phyloP scores from a whole-genome alignment of 2,113 vertebrate species.

The Vimba vimba region DNA sequence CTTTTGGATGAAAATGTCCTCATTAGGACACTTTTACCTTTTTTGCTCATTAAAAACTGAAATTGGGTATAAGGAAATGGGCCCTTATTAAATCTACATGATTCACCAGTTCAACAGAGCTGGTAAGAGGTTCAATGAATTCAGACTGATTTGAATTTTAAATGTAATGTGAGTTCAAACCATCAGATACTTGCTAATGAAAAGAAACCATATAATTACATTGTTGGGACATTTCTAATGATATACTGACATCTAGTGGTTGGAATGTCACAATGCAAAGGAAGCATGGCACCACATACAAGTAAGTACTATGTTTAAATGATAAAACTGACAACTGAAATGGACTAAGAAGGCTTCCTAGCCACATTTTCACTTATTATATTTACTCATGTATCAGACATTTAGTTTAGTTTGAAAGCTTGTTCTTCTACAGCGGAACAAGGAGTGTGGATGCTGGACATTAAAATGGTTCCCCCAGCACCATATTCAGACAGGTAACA shows the following conservation, averaged over 20 bases:
- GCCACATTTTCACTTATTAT: not conserved
- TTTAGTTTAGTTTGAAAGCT: not conserved
- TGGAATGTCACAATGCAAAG: not conserved
- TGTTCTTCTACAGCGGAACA: not conserved
- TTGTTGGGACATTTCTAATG: not conserved
- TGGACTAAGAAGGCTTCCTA: not conserved
- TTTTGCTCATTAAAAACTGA: conserved; percentile 54
- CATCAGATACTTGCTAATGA: conserved; percentile 46
- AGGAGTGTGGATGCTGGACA: not conserved
- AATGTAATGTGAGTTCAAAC: conserved; percentile 51
- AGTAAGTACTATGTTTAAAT: not conserved
- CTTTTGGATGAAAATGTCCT: conserved; percentile 43
- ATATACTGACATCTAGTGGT: conserved; percentile 57
- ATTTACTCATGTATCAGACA: not conserved
- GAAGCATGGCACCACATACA: not conserved
- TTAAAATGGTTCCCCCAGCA: not conserved
- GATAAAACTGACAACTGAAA: not conserved
- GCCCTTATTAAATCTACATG: conserved; percentile 56
- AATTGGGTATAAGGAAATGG: conserved; percentile 52
- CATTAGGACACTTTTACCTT: conserved; percentile 43
- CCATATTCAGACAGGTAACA: not conserved
- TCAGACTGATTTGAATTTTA: conserved; percentile 56
- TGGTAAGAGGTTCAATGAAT: conserved; percentile 51
- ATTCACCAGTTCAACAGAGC: conserved; percentile 50
- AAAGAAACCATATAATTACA: conserved; percentile 13